phyloP scores from a whole-genome alignment of 2,113 vertebrate species.

The Panurus biarmicus region DNA sequence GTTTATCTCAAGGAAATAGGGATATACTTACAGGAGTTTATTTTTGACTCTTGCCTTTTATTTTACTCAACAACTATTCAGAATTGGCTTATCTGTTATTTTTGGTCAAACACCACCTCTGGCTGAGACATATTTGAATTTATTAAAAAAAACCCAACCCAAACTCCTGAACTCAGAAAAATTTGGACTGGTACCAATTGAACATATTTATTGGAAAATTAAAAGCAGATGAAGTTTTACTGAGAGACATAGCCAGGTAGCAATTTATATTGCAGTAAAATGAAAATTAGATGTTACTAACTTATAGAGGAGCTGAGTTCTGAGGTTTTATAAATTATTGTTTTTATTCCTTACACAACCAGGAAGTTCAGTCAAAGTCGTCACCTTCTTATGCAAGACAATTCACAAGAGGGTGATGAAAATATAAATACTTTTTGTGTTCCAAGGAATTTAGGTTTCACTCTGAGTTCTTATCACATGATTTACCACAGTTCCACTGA shows the following conservation, averaged over 20 bases:
- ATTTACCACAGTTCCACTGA: background rate
- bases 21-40: background rate
- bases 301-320: background rate
- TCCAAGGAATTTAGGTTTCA: background rate
- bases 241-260: background rate
- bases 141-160: background rate
- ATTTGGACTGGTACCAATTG: background rate
- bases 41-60: background rate
- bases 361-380: background rate
- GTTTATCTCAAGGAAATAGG: background rate
- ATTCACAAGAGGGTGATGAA: background rate
- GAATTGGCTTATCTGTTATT: background rate
- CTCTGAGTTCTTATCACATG: background rate
- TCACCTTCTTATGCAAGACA: background rate
- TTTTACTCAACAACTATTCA: background rate
- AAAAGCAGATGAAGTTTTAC: background rate
- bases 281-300: background rate
- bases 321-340: background rate
- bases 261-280: background rate
- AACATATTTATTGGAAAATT: background rate
- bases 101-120: background rate
- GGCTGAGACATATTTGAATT: background rate
- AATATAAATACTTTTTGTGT: background rate
- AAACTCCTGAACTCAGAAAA: background rate
- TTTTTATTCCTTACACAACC: background rate